Evolutionary conservation across 2,797 vertebrate genomes (phyloP), one percentile per base, ranked within the genome.

Genomic region (Loris lydekkerianus): DNA sequence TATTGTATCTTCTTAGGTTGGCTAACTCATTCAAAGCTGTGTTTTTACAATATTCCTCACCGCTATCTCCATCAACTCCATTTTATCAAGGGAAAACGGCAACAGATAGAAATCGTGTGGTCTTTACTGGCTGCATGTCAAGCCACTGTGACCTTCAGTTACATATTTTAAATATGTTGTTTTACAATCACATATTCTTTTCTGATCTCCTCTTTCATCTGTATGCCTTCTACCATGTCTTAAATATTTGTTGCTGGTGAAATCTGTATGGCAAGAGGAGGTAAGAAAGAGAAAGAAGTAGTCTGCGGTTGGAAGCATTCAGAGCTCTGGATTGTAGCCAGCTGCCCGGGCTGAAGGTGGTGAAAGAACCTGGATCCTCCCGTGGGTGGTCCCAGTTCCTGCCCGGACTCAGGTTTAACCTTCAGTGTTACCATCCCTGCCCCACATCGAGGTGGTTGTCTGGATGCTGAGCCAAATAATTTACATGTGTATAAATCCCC

Each of bases 11-110:
- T 91, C 88, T 85, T 89, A 67, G 58, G 5, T 86, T 96, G 70
- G 46, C 43, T 67, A 72, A 94, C 46, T 61, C 40, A 90, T 75
- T 95, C 63, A 53, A 65, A 29, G 83, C 34, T 61, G 40, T 92
- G 40, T 95, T 82, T 46, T 49, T 49, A n/a, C 81, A 58, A 92
- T 89, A 49, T 75, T 70, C 6, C 18, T 67, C 37, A 31, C 40
- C 10, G 5, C 18, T 70, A 81, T 53, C 65, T 65, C 75, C 56
- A 70, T 83, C 18, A 86, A 53, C 13, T 89, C 46, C 27, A 63
- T 92, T 94, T 87, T 90, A 85, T 93, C 91, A 70, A 67, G 85
- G 93, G 25, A 83, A 94, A 91, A 75, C 18, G 27, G 93, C 5
- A 84, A 40, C 43, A 70, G 61, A 75, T 46, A 73, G 34, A 88